Conservation (phyloP, 2,797 vertebrate species). For the Sparidentex hasta region DNA sequence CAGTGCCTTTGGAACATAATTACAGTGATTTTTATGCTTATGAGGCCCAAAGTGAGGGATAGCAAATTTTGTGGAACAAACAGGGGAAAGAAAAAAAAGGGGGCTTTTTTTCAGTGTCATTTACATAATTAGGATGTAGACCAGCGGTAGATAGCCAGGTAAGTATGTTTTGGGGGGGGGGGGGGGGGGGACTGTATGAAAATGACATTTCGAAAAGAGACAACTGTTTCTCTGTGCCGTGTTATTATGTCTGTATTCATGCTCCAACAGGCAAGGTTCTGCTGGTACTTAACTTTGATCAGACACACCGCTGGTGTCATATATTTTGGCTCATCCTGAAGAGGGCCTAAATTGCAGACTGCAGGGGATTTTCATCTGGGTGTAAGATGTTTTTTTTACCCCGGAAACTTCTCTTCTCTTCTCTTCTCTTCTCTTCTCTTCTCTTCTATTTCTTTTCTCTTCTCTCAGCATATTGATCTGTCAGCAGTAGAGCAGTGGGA, state of each 20-base stretch:
- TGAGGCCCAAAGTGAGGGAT: conserved; percentile 50
- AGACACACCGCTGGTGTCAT: conserved; percentile 12
- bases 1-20: conserved; percentile 53
- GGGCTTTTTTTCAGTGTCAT: conserved; percentile 28
- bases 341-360: conserved; percentile 7
- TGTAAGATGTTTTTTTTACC: conserved; percentile 20
- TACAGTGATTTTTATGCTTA: conserved; percentile 46
- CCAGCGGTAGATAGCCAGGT: conserved; percentile 29
- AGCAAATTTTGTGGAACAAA: conserved; percentile 50
- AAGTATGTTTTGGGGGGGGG: not conserved
- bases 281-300: conserved; percentile 29
- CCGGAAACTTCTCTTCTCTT: not conserved
- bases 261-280: not conserved
- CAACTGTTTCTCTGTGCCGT: conserved; percentile 10
- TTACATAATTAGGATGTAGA: conserved; percentile 63
- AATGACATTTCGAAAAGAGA: conserved; percentile 54
- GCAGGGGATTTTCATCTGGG: conserved; percentile 20
- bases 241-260: conserved; percentile 15
- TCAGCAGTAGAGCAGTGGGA: conserved; percentile 45
- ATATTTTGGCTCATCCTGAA: conserved; percentile 11
- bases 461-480: conserved; percentile 62
- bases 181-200: conserved; percentile 6
- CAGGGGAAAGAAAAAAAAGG: conserved; percentile 17
- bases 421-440: not conserved
- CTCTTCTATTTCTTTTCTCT: not conserved